Evolutionary conservation across 2,888 invertebrate species (phyloP).

Genomic region (Mythimna ferrago): DNA sequence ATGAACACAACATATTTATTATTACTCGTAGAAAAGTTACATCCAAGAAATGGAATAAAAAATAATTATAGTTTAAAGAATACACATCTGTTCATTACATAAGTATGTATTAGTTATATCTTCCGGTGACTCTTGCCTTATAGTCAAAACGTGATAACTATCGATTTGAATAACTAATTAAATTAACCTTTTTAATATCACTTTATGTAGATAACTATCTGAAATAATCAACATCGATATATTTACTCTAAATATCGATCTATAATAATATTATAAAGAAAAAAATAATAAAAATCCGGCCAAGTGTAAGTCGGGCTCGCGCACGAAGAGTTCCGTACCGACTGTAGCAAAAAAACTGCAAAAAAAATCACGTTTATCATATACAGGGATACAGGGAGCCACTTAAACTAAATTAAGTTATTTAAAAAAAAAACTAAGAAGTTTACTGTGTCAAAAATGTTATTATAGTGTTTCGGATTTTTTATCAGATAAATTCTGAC

Average conservation of each 20-base stretch:
- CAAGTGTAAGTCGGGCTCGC: too few species aligned
- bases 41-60: neutral
- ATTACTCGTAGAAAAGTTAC: neutral
- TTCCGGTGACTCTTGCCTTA: slow-evolving; percentile 15
- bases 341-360: too few species aligned
- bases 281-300: too few species aligned
- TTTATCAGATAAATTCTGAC: too few species aligned
- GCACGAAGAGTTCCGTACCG: too few species aligned
- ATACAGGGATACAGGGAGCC: too few species aligned
- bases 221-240: neutral
- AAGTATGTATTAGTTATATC: neutral
- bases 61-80: neutral
- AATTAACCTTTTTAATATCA: slow-evolving; percentile 41
- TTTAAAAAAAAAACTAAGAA: too few species aligned
- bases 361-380: too few species aligned
- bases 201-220: slow-evolving; percentile 29
- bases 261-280: too few species aligned
- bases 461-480: too few species aligned
- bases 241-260: neutral
- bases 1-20: slow-evolving; percentile 11
- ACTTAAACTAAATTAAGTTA: too few species aligned
- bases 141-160: neutral
- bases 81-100: slow-evolving; percentile 23
- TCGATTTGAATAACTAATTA: slow-evolving; percentile 46
- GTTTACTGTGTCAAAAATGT: too few species aligned